Conservation (phyloP, 2,888 invertebrate genomes). For the Cephus sareptanus region DNA sequence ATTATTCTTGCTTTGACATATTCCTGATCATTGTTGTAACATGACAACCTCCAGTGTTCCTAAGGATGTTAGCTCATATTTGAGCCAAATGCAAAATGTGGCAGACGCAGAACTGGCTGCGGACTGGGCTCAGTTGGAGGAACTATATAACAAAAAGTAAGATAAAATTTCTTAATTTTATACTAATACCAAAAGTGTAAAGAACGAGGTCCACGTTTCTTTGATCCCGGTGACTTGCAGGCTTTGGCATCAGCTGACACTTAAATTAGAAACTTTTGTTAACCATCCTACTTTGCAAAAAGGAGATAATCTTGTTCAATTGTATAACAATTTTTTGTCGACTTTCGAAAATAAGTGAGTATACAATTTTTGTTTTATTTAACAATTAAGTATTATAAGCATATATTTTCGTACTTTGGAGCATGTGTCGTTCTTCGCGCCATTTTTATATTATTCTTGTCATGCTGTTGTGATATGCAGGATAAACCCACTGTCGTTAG, state of each 20-base stretch:
- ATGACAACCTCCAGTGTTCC: conserved; percentile 73
- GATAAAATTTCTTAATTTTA: conserved; percentile 30
- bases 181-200: not conserved
- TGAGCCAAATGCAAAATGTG: conserved; percentile 81
- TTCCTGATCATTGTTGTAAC: conserved; percentile 58
- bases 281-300: conserved; percentile 81
- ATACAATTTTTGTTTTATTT: conserved; percentile 28
- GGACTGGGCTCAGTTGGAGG: conserved; percentile 91
- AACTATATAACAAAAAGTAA: conserved; percentile 92
- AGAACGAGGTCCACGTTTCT: not conserved
- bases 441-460: not conserved
- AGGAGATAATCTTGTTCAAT: conserved; percentile 81
- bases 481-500: conserved; percentile 92
- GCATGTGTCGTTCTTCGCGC: not conserved
- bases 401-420: not conserved
- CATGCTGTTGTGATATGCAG: conserved; percentile 69
- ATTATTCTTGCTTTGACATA: not conserved
- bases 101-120: conserved; percentile 81
- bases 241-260: conserved; percentile 96
- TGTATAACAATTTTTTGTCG: conserved; percentile 92
- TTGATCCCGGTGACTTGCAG: conserved; percentile 69
- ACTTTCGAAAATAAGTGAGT: conserved; percentile 96
- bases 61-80: conserved; percentile 75
- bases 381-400: not conserved
- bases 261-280: conserved; percentile 84